A percentile compares a stretch with the other conserved stretches of the same genome.
Evolutionary conservation across 2,113 vertebrate genomes (phyloP).

Genomic region (Sula dactylatra): DNA sequence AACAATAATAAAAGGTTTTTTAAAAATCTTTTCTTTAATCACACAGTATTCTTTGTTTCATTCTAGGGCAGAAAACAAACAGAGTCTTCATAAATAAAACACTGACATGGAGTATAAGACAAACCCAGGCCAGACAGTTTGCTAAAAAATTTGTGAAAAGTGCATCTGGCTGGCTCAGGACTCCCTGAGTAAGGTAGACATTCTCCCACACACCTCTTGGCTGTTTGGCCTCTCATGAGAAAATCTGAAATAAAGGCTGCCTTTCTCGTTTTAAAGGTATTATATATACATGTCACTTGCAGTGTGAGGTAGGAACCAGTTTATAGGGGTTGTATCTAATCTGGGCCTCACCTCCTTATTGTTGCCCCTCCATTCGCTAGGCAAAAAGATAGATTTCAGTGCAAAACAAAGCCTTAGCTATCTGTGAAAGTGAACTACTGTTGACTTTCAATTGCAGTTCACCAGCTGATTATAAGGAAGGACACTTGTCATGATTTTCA

Average conservation of each 20-base stretch:
- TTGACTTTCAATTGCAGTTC: not conserved
- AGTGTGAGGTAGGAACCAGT: conserved; percentile 55
- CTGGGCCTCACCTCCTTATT: not conserved
- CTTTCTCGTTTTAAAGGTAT: conserved; percentile 9
- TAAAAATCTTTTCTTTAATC: not conserved
- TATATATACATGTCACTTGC: not conserved
- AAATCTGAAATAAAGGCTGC: conserved; percentile 43
- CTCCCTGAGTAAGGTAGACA: conserved; percentile 59
- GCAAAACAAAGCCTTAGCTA: not conserved
- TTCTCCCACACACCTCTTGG: not conserved
- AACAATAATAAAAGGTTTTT: conserved; percentile 8
- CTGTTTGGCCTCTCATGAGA: not conserved
- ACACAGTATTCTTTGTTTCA: not conserved
- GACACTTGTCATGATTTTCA: not conserved
- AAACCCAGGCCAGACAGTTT: conserved; percentile 57
- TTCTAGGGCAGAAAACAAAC: conserved; percentile 33
- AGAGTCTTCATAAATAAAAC: conserved; percentile 61
- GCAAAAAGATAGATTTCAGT: not conserved
- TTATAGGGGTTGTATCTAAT: not conserved
- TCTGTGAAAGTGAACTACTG: not conserved
- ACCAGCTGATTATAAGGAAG: not conserved
- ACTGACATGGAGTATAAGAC: conserved; percentile 35
- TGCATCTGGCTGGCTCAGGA: conserved; percentile 59
- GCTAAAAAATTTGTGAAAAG: conserved; percentile 27
- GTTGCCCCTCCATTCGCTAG: not conserved